A percentile compares a stretch with the other conserved stretches of the same genome.
Conservation (phyloP, 2,797 vertebrate genomes). For the Lemur catta region DNA sequence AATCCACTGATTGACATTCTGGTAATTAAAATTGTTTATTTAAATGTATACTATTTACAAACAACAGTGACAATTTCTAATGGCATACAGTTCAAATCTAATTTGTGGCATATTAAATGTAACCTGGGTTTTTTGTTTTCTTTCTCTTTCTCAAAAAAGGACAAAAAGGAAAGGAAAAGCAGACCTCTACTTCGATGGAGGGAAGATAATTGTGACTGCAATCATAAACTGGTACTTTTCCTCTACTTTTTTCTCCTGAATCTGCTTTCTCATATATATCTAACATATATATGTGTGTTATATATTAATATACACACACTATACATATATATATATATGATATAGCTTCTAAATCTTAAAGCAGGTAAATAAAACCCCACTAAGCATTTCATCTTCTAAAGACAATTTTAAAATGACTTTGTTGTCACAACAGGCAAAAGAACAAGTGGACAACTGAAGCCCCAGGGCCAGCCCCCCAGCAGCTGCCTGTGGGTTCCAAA, state of each 20-base stretch:
- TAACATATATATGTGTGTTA: background rate
- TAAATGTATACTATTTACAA: background rate
- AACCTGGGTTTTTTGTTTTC: background rate
- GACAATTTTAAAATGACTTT: background rate
- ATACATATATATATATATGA: no score
- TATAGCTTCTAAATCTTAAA: background rate
- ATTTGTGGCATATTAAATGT: background rate
- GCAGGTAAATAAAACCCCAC: background rate
- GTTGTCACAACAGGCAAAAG: background rate
- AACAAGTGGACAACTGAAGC: background rate
- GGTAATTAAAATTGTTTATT: background rate
- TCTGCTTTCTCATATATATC: background rate
- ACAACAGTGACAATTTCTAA: background rate
- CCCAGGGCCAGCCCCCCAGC: no score
- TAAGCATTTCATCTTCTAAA: background rate
- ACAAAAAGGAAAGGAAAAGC: background rate
- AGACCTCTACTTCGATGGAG: background rate
- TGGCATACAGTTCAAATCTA: background rate
- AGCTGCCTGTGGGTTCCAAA: rapidly evolving
- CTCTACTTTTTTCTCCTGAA: background rate
- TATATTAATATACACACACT: background rate
- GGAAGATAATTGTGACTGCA: background rate
- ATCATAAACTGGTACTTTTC: background rate
- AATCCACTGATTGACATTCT: background rate
- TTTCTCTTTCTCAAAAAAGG: background rate